Evolutionary conservation across 2,888 invertebrate genomes (phyloP).

Genomic region (Adelphocoris suturalis): DNA sequence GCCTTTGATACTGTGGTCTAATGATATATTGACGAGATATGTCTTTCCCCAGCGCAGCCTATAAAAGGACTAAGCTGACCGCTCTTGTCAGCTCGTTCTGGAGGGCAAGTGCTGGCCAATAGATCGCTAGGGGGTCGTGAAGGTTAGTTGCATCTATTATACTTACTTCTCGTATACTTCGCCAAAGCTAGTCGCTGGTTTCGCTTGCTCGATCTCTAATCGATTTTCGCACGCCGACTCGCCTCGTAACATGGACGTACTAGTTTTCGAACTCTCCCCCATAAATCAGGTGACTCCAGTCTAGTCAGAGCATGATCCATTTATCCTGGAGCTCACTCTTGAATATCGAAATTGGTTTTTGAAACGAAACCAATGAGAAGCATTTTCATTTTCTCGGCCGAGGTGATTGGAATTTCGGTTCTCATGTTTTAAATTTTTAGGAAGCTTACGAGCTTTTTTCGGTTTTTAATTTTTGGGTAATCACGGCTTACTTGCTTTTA

Average conservation of each 20-base stretch:
- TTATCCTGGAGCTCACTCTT: not conserved
- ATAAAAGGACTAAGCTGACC: not conserved
- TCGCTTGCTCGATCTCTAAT: conserved; percentile 12
- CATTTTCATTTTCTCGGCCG: too few species aligned
- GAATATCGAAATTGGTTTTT: not conserved
- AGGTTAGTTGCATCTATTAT: conserved; percentile 24
- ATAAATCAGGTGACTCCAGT: conserved; percentile 18
- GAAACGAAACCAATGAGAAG: not conserved
- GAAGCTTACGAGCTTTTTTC: too few species aligned
- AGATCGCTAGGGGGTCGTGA: not conserved
- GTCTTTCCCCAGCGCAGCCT: not conserved
- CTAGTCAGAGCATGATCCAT: not conserved
- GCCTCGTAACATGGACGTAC: not conserved
- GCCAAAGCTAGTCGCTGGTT: not conserved
- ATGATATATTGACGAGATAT: not conserved
- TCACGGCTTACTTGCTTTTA: too few species aligned
- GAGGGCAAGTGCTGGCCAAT: not conserved
- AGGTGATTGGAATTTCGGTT: too few species aligned
- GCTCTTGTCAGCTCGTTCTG: not conserved
- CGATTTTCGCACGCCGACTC: not conserved
- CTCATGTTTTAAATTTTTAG: too few species aligned
- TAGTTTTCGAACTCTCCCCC: conserved; percentile 20
- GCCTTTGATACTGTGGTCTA: not conserved
- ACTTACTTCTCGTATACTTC: not conserved
- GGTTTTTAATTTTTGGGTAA: too few species aligned